These are phyloP conservation scores for Cotesia chilonis DNA, from an alignment of 1,140 invertebrate genomes.

Conservation along the genomic window DNA sequence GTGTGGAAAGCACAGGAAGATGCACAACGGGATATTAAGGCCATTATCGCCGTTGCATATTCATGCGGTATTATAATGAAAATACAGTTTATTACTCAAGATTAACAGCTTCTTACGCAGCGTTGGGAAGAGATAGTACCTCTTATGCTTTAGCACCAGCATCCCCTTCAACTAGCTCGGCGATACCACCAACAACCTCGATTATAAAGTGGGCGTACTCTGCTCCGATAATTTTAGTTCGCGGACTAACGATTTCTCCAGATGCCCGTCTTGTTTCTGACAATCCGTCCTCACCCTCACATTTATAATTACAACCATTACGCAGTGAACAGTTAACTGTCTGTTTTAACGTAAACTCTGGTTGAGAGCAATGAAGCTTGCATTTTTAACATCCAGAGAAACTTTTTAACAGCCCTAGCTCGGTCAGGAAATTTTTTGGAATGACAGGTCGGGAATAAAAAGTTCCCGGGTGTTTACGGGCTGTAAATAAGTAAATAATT, in stretches of 20 bases:
- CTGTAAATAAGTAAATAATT: slow-evolving; percentile 64
- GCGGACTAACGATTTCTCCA: no score
- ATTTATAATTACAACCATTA: no score
- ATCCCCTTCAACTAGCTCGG: slow-evolving; percentile 21
- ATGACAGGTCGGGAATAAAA: no score
- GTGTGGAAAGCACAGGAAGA: slow-evolving; percentile 63
- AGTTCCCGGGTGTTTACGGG: slow-evolving; percentile 51
- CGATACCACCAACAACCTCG: neutral
- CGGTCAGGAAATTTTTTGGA: no score
- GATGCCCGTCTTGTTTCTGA: no score
- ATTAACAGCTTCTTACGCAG: slow-evolving; percentile 67
- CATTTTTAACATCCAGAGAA: no score
- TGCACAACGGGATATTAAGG: slow-evolving; percentile 67
- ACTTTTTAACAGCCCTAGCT: slow-evolving; percentile 2
- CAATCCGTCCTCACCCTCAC: no score
- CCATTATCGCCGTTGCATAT: slow-evolving; percentile 68
- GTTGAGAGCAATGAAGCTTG: no score
- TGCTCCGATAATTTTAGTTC: slow-evolving; percentile 1
- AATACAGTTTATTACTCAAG: slow-evolving; percentile 68
- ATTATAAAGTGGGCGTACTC: slow-evolving; percentile 6
- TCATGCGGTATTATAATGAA: slow-evolving; percentile 69
- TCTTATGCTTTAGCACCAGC: slow-evolving; percentile 41
- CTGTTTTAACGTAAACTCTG: no score
- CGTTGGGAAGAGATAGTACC: slow-evolving; percentile 51
- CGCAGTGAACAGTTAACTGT: no score